Evolutionary conservation across 2,797 vertebrate species (phyloP).

Genomic region (Sebastes goodei): DNA sequence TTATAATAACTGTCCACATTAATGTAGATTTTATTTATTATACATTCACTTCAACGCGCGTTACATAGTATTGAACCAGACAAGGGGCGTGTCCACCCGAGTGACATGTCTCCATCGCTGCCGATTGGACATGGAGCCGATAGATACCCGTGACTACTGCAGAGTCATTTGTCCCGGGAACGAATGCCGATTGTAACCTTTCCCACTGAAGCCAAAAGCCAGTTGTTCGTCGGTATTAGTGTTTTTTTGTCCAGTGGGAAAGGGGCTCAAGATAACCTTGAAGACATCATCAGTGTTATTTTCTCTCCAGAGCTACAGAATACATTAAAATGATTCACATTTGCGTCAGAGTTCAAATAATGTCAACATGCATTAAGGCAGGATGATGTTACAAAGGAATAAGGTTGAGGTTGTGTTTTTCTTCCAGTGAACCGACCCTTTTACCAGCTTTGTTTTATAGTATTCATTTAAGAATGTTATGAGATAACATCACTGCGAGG

Average conservation of each 20-base stretch:
- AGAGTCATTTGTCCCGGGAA: background rate
- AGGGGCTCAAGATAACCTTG: background rate
- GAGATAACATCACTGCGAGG: background rate
- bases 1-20: too few species aligned
- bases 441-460: background rate
- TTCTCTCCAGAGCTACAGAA: background rate
- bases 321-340: background rate
- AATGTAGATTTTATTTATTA: too few species aligned
- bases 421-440: background rate
- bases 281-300: background rate
- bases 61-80: too few species aligned
- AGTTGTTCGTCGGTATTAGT: background rate
- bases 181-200: background rate
- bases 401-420: background rate
- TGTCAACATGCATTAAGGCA: background rate
- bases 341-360: background rate
- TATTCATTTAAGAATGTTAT: background rate
- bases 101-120: too few species aligned
- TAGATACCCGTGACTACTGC: background rate
- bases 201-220: too few species aligned
- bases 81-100: too few species aligned
- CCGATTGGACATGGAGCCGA: too few species aligned
- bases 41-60: too few species aligned
- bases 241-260: background rate
- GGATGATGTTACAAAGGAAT: background rate